These are phyloP conservation scores for Ophonus ardosiacus DNA, from an alignment of 2,888 invertebrate species.

Conservation along the genomic window DNA sequence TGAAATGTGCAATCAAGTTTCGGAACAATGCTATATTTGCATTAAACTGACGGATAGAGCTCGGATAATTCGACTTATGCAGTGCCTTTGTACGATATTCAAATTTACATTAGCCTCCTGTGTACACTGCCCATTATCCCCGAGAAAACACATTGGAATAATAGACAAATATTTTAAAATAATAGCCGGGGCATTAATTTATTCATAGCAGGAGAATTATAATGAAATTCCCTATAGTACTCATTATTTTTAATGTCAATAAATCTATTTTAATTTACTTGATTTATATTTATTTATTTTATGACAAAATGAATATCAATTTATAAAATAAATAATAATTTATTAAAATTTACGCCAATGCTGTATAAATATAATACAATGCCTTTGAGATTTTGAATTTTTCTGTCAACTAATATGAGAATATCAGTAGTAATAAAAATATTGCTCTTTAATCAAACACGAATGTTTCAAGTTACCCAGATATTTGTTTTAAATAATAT, in stretches of 20 bases:
- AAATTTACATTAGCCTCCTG: constrained; percentile 9
- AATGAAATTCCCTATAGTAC: background rate
- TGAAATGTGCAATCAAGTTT: constrained; percentile 22
- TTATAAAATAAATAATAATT: constrained; percentile 1
- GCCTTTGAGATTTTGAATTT: no score
- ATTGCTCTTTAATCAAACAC: no score
- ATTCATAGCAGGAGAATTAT: background rate
- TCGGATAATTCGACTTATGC: constrained; percentile 5
- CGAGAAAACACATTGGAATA: background rate
- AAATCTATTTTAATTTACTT: constrained; percentile 11
- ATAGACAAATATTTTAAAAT: background rate
- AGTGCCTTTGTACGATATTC: constrained; percentile 17
- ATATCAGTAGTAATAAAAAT: no score
- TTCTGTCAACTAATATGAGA: no score
- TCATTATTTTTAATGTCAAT: background rate
- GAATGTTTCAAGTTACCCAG: no score
- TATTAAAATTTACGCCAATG: background rate
- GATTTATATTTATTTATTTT: constrained; percentile 9
- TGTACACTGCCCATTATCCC: background rate
- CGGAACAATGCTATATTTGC: constrained; percentile 9
- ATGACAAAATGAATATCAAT: background rate
- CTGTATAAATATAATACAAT: background rate
- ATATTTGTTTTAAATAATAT: no score
- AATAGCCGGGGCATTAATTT: background rate
- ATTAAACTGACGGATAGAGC: background rate